phyloP scores from a whole-genome alignment of 2,888 invertebrate species.

The Beris chalybata region DNA sequence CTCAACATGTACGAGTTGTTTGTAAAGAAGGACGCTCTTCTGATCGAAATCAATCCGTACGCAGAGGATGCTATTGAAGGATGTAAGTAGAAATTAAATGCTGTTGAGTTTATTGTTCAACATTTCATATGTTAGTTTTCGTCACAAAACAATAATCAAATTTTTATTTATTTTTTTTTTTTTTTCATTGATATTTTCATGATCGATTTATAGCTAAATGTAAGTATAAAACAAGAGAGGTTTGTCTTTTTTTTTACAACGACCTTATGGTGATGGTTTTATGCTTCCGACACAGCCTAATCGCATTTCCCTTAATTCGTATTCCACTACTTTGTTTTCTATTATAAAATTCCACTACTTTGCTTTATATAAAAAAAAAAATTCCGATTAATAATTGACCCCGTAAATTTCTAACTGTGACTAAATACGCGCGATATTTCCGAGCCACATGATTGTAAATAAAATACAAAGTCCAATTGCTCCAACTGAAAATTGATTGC shows the following conservation, averaged over 20 bases:
- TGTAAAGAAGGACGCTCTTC: constrained; percentile 82
- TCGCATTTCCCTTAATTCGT: no score
- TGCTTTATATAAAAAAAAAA: no score
- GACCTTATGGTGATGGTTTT: background rate
- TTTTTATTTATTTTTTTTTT: constrained; percentile 10
- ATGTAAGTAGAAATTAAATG: constrained; percentile 47
- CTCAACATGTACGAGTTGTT: constrained; percentile 84
- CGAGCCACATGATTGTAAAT: no score
- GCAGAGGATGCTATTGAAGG: constrained; percentile 79
- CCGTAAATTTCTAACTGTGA: no score
- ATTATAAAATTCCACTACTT: no score
- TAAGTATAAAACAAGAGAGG: constrained; percentile 34
- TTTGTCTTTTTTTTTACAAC: no score
- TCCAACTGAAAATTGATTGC: no score
- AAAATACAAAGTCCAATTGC: no score
- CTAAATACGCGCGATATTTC: no score
- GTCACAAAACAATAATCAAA: constrained; percentile 15
- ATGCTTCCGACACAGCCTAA: no score
- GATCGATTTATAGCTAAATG: constrained; percentile 36
- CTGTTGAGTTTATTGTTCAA: constrained; percentile 16
- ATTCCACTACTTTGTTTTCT: no score
- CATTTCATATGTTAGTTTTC: background rate
- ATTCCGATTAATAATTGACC: no score
- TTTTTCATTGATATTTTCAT: constrained; percentile 16
- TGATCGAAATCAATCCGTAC: constrained; percentile 93